Base-by-base conservation (phyloP, 2,113 vertebrate genomes). In the Vanacampus margaritifer region DNA sequence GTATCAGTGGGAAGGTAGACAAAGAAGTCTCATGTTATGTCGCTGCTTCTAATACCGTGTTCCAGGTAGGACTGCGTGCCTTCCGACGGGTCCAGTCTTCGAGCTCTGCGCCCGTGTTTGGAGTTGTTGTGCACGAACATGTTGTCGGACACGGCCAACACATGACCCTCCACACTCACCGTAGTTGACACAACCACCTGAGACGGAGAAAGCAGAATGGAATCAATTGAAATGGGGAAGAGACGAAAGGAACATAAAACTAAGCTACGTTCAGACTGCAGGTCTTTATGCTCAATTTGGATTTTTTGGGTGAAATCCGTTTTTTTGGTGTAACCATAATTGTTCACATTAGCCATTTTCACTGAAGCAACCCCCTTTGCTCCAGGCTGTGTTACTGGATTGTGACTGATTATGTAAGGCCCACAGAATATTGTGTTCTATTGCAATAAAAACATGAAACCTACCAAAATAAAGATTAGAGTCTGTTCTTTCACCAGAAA, bases 41-140 rank as follows among this genome's bases (percentile, higher is more conserved):
- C n/a, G 48, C 48, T 51, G 21, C 21, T 51, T 71, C 66, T 65
- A 65, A 48, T 89, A 90, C 89, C 87, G 14, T 90, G 89, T 72
- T 90, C 89, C 75, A 88, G 79, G 83, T 88, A 88, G 61, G 88
- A 86, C 2, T 74, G 88, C 0, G 87, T 88, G 77, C 87, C 87
- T 83, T 90, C 87, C 37, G 87, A 88, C 0, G 89, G 88, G 78
- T 90, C 89, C 72, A 89, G 75, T 51, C 87, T 81, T 26, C 89
- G 83, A 60, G 89, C 89, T 39, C 88, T 64, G 48, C 89, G 89
- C 23, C 89, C 89, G 39, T 90, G 89, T 86, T 90, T 98, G 76
- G 95, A 98, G 88, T 98, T 98, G 91, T 98, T 98, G 90, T 98
- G 96, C 73, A 98, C 96, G 83, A 98, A 98, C 96, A 98, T 98